Base-by-base conservation (phyloP, 2,797 vertebrate genomes). In the Holocentrus rufus region DNA sequence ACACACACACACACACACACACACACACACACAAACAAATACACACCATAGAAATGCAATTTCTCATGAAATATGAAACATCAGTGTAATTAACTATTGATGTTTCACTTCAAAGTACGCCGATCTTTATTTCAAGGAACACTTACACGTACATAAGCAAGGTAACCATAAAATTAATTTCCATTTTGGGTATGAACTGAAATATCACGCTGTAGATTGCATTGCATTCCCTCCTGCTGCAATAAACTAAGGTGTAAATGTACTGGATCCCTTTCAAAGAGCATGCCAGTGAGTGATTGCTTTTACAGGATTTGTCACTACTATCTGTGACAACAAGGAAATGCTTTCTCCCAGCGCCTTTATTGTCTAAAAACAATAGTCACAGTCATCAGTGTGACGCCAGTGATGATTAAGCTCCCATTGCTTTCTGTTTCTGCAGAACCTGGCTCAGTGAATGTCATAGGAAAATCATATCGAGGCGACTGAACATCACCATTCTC, bases 311-410 rank as follows among this genome's bases (percentile, higher is more conserved):
- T 72, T 71, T 79, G 76, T 77, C 81, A 53, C 55, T 63, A 22
- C 42, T 76, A 22, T 77, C 25, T 50, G 72, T 73, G 64, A 71
- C 75, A 81, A 49, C 47, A 61, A 72, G 46, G 65, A 73, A 46
- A 54, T 23, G 18, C 2, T 74, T 64, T 59, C 65, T 82, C 14
- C 62, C 11, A 13, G 47, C 47, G 69, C 39, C 25, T 89, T 74
- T 79, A 79, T 78, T 82, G 80, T 88, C 52, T 67, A 62, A 65
- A 87, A 85, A 87, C 77, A 84, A 89, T 73, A 65, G 73, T 77
- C 65, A 59, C 58, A 83, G 74, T 73, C 78, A 49, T 83, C 83
- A 76, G 70, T 79, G 80, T 88, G 86, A 90, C 27, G 17, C 62
- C 77, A 80, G 46, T 78, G 77, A 84, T 65, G 80, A 88, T 84